These are phyloP conservation scores for Ecdyonurus torrentis DNA, from an alignment of 2,888 invertebrate genomes.

Conservation along the genomic window DNA sequence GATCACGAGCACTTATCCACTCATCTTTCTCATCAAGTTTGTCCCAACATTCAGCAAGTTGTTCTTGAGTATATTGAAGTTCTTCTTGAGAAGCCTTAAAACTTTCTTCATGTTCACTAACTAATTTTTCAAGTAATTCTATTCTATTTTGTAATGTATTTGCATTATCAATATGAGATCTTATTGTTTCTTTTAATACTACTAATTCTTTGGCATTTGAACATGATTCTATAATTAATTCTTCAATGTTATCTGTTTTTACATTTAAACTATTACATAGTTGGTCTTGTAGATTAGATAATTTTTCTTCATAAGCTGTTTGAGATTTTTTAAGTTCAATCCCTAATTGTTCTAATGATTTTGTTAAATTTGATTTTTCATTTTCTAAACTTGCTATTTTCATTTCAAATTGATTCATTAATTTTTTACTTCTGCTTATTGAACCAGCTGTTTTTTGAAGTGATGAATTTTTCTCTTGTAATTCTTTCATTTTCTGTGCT, in stretches of 20 bases:
- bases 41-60: background rate
- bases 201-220: constrained; percentile 2
- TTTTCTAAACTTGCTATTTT: background rate
- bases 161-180: background rate
- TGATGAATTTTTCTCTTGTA: background rate
- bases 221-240: constrained; percentile 1
- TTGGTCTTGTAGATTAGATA: background rate
- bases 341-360: background rate
- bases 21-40: background rate
- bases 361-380: background rate
- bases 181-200: background rate
- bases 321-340: background rate
- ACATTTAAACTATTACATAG: constrained; percentile 1
- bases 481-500: background rate
- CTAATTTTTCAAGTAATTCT: background rate
- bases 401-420: background rate
- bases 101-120: background rate
- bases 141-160: background rate
- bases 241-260: constrained; percentile 3
- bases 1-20: background rate
- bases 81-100: background rate
- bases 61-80: background rate
- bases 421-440: background rate
- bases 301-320: background rate
- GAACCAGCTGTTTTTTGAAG: background rate